Conservation (phyloP, 2,888 invertebrate species). For the Bembecia ichneumoniformis region DNA sequence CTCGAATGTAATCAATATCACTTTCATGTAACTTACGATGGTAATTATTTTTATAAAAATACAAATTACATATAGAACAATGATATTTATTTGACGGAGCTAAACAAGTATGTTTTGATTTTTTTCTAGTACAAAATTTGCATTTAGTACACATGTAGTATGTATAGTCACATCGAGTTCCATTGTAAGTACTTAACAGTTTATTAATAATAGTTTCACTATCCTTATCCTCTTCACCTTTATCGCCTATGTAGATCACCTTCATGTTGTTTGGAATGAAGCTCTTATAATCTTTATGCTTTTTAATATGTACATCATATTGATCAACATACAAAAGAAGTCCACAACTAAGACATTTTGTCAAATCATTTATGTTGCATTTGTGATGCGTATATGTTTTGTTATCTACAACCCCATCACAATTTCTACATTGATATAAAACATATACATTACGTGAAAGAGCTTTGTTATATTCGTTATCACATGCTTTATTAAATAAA, state of each 20-base stretch:
- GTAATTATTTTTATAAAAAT: slow-evolving; percentile 25
- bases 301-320: slow-evolving; percentile 27
- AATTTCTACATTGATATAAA: slow-evolving; percentile 46
- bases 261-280: slow-evolving; percentile 34
- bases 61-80: slow-evolving; percentile 36
- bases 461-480: slow-evolving; percentile 23
- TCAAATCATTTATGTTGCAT: slow-evolving; percentile 25
- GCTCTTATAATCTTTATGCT: slow-evolving; percentile 30
- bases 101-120: slow-evolving; percentile 30
- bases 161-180: slow-evolving; percentile 36
- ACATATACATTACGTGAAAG: slow-evolving; percentile 25
- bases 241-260: slow-evolving; percentile 36
- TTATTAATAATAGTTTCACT: neutral
- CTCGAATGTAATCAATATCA: slow-evolving; percentile 29
- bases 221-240: slow-evolving; percentile 4
- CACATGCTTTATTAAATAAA: slow-evolving; percentile 30
- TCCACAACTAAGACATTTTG: slow-evolving; percentile 36
- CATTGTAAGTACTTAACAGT: slow-evolving; percentile 23
- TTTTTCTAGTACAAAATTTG: slow-evolving; percentile 26
- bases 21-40: slow-evolving; percentile 36
- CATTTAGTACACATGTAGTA: slow-evolving; percentile 43
- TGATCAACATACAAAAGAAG: slow-evolving; percentile 27
- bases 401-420: slow-evolving; percentile 33
- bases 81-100: slow-evolving; percentile 19
- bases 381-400: slow-evolving; percentile 19